These are phyloP conservation scores for Mythimna lalbum DNA, from an alignment of 2,888 invertebrate species.

Conservation along the genomic window DNA sequence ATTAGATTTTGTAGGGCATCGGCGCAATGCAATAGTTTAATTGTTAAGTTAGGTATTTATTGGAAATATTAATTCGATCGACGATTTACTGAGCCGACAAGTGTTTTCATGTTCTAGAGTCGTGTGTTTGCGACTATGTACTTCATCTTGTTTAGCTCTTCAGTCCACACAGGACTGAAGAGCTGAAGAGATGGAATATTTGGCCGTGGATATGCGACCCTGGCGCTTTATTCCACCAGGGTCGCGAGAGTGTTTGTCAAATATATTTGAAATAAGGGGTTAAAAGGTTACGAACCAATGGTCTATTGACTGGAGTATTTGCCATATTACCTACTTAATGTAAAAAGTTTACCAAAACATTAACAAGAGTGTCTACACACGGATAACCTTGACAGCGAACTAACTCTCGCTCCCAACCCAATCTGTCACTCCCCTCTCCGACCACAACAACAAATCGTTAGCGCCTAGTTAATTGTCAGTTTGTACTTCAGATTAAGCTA, in stretches of 20 bases:
- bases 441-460: constrained; percentile 64
- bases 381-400: constrained; percentile 35
- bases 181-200: too few species aligned
- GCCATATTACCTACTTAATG: background rate
- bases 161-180: too few species aligned
- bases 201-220: too few species aligned
- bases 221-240: too few species aligned
- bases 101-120: too few species aligned
- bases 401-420: constrained; percentile 24
- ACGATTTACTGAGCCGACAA: background rate
- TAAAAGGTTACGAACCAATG: too few species aligned
- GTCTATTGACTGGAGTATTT: background rate
- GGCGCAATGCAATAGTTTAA: background rate
- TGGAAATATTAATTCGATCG: background rate
- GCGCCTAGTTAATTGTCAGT: constrained; percentile 65
- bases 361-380: constrained; percentile 4
- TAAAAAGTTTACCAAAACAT: constrained; percentile 12
- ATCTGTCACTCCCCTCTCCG: constrained; percentile 46
- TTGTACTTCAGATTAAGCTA: constrained; percentile 61
- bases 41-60: background rate
- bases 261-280: too few species aligned
- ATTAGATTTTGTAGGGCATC: background rate
- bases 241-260: too few species aligned
- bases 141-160: too few species aligned
- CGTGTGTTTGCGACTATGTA: too few species aligned